phyloP scores from a whole-genome alignment of 53 echinoderm and acorn worm species.

The Crossaster papposus region DNA sequence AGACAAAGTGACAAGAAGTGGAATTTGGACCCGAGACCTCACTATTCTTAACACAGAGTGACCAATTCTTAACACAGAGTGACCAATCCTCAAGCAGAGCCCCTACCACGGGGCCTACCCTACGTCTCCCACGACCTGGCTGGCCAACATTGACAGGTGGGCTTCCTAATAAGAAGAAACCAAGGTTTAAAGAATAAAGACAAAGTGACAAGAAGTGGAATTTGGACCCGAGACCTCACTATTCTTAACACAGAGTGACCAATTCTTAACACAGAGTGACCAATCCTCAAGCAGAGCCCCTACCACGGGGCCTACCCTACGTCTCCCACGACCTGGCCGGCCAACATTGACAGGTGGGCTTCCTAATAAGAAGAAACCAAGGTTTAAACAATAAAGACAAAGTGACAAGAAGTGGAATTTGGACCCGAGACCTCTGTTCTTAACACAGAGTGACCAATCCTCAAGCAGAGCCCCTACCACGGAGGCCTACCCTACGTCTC shows the following conservation, averaged over 20 bases:
- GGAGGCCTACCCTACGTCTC: slow-evolving; percentile 68
- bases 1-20: not conserved
- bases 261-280: slow-evolving; percentile 88
- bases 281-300: slow-evolving; percentile 94
- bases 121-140: slow-evolving; percentile 78
- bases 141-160: slow-evolving; percentile 86
- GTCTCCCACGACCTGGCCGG: slow-evolving; percentile 78
- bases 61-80: slow-evolving; percentile 90
- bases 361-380: slow-evolving; percentile 44
- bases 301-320: slow-evolving; percentile 69
- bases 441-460: slow-evolving; percentile 94
- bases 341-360: slow-evolving; percentile 86
- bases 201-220: not conserved
- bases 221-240: slow-evolving; percentile 40
- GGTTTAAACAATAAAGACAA: not conserved
- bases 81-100: slow-evolving; percentile 94
- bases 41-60: slow-evolving; percentile 87
- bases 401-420: not conserved
- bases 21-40: slow-evolving; percentile 68
- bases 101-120: slow-evolving; percentile 74
- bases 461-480: slow-evolving; percentile 84
- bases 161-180: slow-evolving; percentile 55
- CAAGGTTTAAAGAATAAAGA: too few relatives aligned
- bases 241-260: slow-evolving; percentile 92
- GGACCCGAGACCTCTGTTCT: slow-evolving; percentile 74